Conservation (phyloP, 2,888 invertebrate genomes). For the Heteropelma amictum region DNA sequence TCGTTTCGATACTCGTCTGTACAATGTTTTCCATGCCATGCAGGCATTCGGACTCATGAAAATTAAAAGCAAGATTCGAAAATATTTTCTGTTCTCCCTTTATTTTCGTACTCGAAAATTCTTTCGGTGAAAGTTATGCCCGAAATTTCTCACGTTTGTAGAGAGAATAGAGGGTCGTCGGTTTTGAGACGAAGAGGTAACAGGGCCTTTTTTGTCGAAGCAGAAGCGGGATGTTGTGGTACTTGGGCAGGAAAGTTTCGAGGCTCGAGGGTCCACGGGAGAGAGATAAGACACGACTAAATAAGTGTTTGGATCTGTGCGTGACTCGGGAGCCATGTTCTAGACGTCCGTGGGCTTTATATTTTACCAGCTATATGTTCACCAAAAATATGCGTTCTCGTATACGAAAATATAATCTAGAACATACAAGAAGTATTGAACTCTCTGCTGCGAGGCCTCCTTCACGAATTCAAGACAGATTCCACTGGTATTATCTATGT, state of each 20-base stretch:
- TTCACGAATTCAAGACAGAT: slow-evolving; percentile 13
- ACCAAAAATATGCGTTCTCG: slow-evolving; percentile 2
- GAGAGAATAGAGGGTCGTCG: background rate
- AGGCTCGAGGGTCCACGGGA: slow-evolving; percentile 21
- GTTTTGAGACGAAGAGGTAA: background rate
- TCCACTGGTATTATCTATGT: background rate
- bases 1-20: too few species aligned
- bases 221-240: slow-evolving; percentile 35
- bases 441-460: slow-evolving; percentile 6
- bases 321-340: slow-evolving; percentile 23
- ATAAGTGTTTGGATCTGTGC: slow-evolving; percentile 9
- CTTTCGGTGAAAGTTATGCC: background rate
- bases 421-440: background rate
- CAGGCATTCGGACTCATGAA: too few species aligned
- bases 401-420: slow-evolving; percentile 7
- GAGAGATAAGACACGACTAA: slow-evolving; percentile 41
- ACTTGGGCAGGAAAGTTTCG: slow-evolving; percentile 23
- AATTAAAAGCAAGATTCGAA: background rate
- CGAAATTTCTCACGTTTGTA: background rate
- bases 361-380: background rate
- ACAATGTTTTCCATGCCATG: too few species aligned
- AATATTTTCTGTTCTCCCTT: background rate
- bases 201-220: background rate
- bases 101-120: slow-evolving; percentile 23
- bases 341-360: slow-evolving; percentile 4